Percentiles rank a stretch among this genome's conserved stretches.
Conservation (phyloP, 2,797 vertebrate genomes). For the Acipenser ruthenus region DNA sequence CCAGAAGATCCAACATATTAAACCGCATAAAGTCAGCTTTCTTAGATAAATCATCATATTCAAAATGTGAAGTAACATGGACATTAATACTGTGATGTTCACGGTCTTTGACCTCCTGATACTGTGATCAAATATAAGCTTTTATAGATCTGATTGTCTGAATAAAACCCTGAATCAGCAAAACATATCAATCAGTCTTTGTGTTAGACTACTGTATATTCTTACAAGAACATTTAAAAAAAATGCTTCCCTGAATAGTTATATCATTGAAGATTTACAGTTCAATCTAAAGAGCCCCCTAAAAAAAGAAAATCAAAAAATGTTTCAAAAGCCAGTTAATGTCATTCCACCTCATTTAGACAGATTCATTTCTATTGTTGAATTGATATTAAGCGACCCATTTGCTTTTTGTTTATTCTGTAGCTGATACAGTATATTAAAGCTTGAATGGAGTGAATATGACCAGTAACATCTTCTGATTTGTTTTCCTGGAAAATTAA, state of each 20-base stretch:
- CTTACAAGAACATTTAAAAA: background rate
- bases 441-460: no score
- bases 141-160: background rate
- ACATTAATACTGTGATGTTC: no score
- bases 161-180: background rate
- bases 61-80: no score
- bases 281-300: background rate
- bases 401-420: no score
- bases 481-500: no score
- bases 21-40: background rate
- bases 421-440: no score
- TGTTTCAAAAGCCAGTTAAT: background rate
- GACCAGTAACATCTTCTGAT: no score
- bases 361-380: no score
- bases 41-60: no score
- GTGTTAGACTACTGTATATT: background rate
- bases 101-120: no score
- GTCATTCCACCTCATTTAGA: no score
- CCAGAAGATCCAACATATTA: constrained; percentile 2
- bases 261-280: background rate
- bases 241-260: background rate
- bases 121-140: background rate
- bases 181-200: background rate
- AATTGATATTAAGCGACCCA: no score
- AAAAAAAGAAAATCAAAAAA: background rate